Base-by-base conservation (phyloP, 2,888 invertebrate genomes). In the Sphecodes monilicornis region DNA sequence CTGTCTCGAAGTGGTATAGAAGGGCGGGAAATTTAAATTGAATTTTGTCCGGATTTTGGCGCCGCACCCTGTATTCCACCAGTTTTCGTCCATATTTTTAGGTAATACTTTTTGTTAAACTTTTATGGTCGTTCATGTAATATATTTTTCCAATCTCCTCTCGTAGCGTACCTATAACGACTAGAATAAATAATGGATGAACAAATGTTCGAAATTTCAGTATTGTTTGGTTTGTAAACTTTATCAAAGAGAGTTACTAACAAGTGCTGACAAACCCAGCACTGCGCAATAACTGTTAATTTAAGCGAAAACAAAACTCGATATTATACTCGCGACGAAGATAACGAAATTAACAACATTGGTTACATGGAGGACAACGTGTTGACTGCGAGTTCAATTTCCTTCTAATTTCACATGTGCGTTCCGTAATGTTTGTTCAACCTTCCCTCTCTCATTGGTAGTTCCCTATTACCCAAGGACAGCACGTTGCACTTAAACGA, bases 361-460 rank as follows among this genome's bases (percentile, higher is more conserved):
- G 43, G 41, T 79, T 41, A 13, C 60, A 64, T 22, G 18, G 13
- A 43, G 26, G 29, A 36, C 39, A 16, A 54, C 64, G 11, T 26
- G 50, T 78, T 29, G 43, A 80, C 32, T 64, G 32, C 26, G 26
- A 50, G 69, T 73, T 16, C 60, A 81, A 81, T 82, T 84, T 70
- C 70, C 50, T 43, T 11, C 64, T 43, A 70, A 57, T 77, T 73
- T 76, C 36, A 36, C 71, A n/a, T 60, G n/a, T 66, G 6, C 50
- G 50, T 50, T 76, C 39, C 71, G 68, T 43, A 66, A 76, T 84
- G 80, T 80, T 85, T 80, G 69, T 77, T 66, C 74, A 76, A 76
- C 60, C 68, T 80, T 70, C 54, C 36, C 39, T 32, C 60, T 32
- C 60, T 41, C 29, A 4, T 69, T 16, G 8, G 29, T 1, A 76